Percentiles rank a stretch among this genome's conserved stretches.
These are phyloP conservation scores for Pseudanteris insignis DNA, from an alignment of 2,888 invertebrate genomes.

Conservation along the genomic window DNA sequence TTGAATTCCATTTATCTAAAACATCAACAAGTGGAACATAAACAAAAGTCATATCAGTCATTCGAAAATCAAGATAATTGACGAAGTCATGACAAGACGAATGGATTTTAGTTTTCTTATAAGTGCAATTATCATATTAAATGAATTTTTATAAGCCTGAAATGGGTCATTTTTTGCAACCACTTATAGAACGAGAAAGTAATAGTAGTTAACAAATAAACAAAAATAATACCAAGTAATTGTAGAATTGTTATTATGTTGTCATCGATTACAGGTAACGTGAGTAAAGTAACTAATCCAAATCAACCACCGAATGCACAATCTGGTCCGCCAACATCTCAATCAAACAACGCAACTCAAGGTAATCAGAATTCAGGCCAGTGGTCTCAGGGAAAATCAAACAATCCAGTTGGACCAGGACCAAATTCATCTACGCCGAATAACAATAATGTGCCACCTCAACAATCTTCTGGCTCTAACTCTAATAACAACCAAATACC, in stretches of 20 bases:
- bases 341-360: conserved; percentile 64
- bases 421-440: conserved; percentile 59
- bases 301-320: conserved; percentile 67
- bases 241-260: too few species aligned
- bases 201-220: too few species aligned
- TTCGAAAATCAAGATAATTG: background rate
- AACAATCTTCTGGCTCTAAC: conserved; percentile 56
- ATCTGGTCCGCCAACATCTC: conserved; percentile 67
- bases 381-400: conserved; percentile 62
- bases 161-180: too few species aligned
- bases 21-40: too few species aligned
- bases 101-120: background rate
- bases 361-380: conserved; percentile 59
- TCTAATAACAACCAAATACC: conserved; percentile 44
- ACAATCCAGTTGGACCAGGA: conserved; percentile 57
- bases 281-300: conserved; percentile 67
- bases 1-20: too few species aligned
- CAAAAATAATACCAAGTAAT: too few species aligned
- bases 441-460: conserved; percentile 52
- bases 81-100: background rate
- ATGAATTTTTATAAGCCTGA: too few species aligned
- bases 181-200: too few species aligned
- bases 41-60: background rate
- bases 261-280: conserved; percentile 54
- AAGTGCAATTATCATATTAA: too few species aligned